These are phyloP conservation scores for Polyergus mexicanus DNA, from an alignment of 1,140 invertebrate genomes.

Conservation along the genomic window DNA sequence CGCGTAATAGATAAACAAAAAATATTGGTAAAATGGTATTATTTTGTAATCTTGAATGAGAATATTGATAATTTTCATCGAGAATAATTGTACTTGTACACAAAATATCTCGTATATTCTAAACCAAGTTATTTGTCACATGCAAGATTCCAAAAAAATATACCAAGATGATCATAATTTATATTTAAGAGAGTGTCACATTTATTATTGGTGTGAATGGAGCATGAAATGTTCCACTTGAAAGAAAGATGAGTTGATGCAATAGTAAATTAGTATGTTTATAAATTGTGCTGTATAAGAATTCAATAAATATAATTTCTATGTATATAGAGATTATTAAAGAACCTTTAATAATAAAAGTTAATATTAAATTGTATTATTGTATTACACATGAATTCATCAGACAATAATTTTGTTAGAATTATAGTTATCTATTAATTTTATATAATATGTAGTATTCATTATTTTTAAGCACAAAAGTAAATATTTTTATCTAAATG, in stretches of 20 bases:
- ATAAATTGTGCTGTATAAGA: constrained; percentile 62
- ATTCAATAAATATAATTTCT: constrained; percentile 63
- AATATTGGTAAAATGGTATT: constrained; percentile 56
- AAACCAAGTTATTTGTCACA: constrained; percentile 61
- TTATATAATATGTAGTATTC: background rate
- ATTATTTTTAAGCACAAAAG: constrained; percentile 6
- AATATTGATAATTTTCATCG: constrained; percentile 74
- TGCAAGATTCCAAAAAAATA: constrained; percentile 68
- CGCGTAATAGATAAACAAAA: constrained; percentile 69
- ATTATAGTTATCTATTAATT: background rate
- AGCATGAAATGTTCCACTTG: constrained; percentile 75
- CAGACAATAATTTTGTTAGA: constrained; percentile 41
- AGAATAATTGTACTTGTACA: constrained; percentile 61
- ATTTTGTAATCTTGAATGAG: constrained; percentile 76
- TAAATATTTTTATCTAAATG: constrained; percentile 33
- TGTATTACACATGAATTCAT: constrained; percentile 61
- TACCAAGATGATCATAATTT: constrained; percentile 74
- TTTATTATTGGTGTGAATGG: constrained; percentile 76
- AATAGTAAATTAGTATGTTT: constrained; percentile 77
- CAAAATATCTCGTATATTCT: constrained; percentile 39
- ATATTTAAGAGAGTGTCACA: constrained; percentile 79
- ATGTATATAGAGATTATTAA: constrained; percentile 16
- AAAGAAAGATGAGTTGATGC: constrained; percentile 79
- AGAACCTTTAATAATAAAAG: constrained; percentile 5
- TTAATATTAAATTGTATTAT: background rate